Conservation (phyloP, 2,113 vertebrate genomes). For the Climacteris rufus region DNA sequence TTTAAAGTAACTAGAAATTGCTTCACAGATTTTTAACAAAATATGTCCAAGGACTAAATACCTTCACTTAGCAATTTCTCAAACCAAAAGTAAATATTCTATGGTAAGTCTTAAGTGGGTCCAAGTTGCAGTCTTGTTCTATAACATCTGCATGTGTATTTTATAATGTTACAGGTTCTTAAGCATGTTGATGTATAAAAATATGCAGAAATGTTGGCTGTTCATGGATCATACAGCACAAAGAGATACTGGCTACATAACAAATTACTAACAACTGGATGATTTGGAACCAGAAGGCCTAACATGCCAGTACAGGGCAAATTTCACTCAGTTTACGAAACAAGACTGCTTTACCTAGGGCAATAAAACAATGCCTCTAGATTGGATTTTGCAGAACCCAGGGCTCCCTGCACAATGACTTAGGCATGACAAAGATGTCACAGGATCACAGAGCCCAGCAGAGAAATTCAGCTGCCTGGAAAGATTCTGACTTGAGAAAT, state of each 20-base stretch:
- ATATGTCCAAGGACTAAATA: neutral
- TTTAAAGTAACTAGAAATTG: neutral
- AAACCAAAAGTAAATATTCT: neutral
- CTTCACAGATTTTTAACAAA: neutral
- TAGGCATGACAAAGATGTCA: slow-evolving; percentile 48
- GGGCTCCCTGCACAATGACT: neutral
- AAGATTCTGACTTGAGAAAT: slow-evolving; percentile 5
- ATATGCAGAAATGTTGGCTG: neutral
- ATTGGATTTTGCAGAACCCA: slow-evolving; percentile 22
- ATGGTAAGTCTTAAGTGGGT: neutral
- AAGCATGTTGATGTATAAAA: neutral
- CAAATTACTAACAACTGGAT: slow-evolving; percentile 47
- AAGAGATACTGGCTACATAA: slow-evolving; percentile 32
- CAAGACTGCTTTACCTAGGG: slow-evolving; percentile 29
- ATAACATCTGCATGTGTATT: neutral
- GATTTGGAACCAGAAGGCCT: slow-evolving; percentile 43
- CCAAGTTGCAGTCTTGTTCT: neutral
- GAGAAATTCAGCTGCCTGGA: slow-evolving; percentile 39
- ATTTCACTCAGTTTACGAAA: slow-evolving; percentile 38
- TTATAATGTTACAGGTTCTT: neutral
- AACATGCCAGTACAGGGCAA: slow-evolving; percentile 21
- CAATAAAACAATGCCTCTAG: slow-evolving; percentile 34
- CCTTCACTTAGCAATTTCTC: neutral
- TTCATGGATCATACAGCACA: neutral
- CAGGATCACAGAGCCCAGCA: slow-evolving; percentile 9